Percentiles rank a stretch among this genome's conserved stretches.
phyloP scores from a whole-genome alignment of 2,797 vertebrate genomes.

The Hirundo rustica region DNA sequence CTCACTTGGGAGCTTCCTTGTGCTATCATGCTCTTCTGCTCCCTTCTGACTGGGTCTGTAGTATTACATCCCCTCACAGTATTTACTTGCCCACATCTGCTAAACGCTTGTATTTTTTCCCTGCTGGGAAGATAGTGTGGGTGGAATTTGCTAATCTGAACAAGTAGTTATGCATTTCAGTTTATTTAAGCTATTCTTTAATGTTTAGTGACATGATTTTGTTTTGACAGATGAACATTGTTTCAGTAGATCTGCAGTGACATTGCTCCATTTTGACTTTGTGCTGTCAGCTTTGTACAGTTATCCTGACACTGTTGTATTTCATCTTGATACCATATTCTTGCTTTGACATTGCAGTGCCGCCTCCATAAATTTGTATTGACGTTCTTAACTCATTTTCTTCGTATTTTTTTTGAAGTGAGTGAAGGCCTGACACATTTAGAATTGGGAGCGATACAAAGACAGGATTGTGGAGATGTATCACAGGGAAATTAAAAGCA shows the following conservation, averaged over 20 bases:
- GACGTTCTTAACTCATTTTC: constrained; percentile 41
- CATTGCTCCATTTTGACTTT: constrained; percentile 52
- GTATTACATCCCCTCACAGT: neutral
- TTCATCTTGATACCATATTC: constrained; percentile 52
- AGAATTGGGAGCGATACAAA: neutral
- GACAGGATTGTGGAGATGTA: neutral
- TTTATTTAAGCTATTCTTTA: constrained; percentile 39
- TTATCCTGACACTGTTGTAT: constrained; percentile 53
- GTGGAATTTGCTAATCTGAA: constrained; percentile 27
- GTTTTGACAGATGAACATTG: constrained; percentile 51
- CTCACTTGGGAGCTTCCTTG: neutral
- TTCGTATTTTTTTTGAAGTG: constrained; percentile 9
- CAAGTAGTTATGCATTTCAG: neutral
- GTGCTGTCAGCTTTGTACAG: constrained; percentile 47
- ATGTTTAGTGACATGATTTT: constrained; percentile 8
- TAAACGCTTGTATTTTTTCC: neutral
- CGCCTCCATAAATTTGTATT: constrained; percentile 57
- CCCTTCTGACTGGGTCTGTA: neutral
- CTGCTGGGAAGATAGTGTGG: neutral
- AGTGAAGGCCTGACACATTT: constrained; percentile 39
- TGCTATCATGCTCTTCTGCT: rapidly evolving
- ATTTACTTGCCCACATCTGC: neutral
- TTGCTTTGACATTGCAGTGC: constrained; percentile 60
- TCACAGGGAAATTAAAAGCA: neutral
- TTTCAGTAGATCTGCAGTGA: constrained; percentile 41